Percentiles rank a stretch among this genome's conserved stretches.
Evolutionary conservation across 1,140 invertebrate species (phyloP).

Genomic region (Ectropis grisescens): DNA sequence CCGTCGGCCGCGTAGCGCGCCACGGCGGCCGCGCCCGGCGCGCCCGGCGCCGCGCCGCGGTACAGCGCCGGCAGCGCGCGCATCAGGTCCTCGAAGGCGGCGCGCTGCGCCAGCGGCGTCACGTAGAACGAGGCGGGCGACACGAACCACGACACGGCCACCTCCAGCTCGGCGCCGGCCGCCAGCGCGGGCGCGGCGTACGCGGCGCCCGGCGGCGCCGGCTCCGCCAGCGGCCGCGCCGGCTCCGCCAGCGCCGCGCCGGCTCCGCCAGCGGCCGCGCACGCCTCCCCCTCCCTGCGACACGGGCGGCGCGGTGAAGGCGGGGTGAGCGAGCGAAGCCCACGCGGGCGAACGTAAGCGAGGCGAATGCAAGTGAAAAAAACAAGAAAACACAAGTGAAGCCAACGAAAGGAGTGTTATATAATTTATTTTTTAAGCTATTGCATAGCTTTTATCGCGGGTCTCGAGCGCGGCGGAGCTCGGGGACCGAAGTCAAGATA

Average conservation of each 20-base stretch:
- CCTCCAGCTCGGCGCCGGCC: slow-evolving; percentile 44
- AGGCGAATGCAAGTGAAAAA: too few species aligned
- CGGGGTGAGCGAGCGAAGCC: slow-evolving; percentile 39
- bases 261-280: slow-evolving; percentile 53
- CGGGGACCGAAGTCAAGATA: too few species aligned
- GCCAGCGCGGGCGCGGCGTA: slow-evolving; percentile 37
- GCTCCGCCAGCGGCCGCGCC: slow-evolving; percentile 32
- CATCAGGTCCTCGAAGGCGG: slow-evolving; percentile 76
- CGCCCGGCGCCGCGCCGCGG: slow-evolving; percentile 61
- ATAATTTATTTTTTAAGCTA: too few species aligned
- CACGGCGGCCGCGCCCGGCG: slow-evolving; percentile 50
- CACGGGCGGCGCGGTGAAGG: slow-evolving; percentile 51
- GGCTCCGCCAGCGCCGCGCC: slow-evolving; percentile 11
- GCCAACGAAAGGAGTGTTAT: too few species aligned
- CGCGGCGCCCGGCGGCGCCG: slow-evolving; percentile 24
- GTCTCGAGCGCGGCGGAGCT: too few species aligned
- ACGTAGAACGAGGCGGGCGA: slow-evolving; percentile 78
- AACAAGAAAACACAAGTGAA: too few species aligned
- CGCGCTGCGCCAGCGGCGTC: slow-evolving; percentile 68
- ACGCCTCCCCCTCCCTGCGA: slow-evolving; percentile 43
- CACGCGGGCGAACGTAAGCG: slow-evolving; percentile 49
- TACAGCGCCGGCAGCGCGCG: slow-evolving; percentile 77
- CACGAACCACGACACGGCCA: slow-evolving; percentile 56
- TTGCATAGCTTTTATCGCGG: too few species aligned
- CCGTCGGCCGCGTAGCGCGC: slow-evolving; percentile 78